Evolutionary conservation across 2,888 invertebrate species (phyloP).

Genomic region (Pseudeuparius sepicola): DNA sequence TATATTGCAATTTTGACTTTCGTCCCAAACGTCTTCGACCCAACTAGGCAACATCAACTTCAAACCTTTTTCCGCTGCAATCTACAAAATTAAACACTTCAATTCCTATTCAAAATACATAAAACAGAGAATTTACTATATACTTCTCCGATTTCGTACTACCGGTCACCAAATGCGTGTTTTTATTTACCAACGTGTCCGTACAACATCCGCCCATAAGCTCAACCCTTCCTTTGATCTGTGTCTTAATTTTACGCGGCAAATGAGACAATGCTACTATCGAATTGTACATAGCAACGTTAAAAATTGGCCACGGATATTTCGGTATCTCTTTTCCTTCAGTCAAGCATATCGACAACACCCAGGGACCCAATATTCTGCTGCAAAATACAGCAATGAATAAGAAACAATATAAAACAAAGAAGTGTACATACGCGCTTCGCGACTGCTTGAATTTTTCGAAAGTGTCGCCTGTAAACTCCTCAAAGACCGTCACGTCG

Average conservation of each 20-base stretch:
- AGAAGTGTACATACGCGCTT: constrained; percentile 52
- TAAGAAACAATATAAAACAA: constrained; percentile 6
- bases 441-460: constrained; percentile 52
- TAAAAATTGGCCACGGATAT: constrained; percentile 65
- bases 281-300: constrained; percentile 68
- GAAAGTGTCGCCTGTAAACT: constrained; percentile 66
- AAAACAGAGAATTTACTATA: constrained; percentile 44
- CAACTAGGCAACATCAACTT: constrained; percentile 70
- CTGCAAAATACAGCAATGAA: constrained; percentile 28
- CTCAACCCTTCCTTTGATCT: constrained; percentile 52
- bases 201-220: constrained; percentile 71
- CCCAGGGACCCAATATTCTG: constrained; percentile 76
- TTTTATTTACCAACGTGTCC: constrained; percentile 50
- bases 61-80: constrained; percentile 55
- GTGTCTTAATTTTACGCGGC: constrained; percentile 41
- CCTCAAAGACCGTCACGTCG: constrained; percentile 69
- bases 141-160: constrained; percentile 69
- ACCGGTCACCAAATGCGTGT: constrained; percentile 75
- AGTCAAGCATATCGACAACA: constrained; percentile 62
- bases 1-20: constrained; percentile 51
- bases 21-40: constrained; percentile 73
- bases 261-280: constrained; percentile 52
- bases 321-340: constrained; percentile 65
- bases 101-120: constrained; percentile 7
- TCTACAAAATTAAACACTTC: constrained; percentile 39